Conservation (phyloP, 2,113 vertebrate species). For the Mixornis gularis region DNA sequence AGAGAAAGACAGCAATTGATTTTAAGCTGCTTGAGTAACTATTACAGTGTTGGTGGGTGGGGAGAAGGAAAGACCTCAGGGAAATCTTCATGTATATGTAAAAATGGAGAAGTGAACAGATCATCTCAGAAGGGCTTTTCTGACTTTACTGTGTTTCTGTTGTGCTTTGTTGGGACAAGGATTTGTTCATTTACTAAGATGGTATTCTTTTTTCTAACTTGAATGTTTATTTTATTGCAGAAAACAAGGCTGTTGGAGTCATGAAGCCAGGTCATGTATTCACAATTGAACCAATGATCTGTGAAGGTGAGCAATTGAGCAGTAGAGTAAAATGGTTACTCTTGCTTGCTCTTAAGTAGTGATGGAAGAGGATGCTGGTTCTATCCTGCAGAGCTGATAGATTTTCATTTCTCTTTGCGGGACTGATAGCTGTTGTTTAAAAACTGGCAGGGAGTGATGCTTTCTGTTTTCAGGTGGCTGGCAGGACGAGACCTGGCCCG, state of each 20-base stretch:
- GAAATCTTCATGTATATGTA: background rate
- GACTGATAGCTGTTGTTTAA: background rate
- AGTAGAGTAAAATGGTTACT: background rate
- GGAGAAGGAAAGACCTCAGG: background rate
- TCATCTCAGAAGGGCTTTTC: background rate
- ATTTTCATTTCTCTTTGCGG: background rate
- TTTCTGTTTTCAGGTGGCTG: slow-evolving; percentile 82
- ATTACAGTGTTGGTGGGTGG: background rate
- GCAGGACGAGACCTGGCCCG: slow-evolving; percentile 98
- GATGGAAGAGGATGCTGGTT: background rate
- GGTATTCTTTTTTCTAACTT: background rate
- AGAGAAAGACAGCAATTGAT: background rate
- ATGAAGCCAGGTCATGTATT: slow-evolving; percentile 98
- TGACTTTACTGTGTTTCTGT: background rate
- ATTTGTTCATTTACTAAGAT: background rate
- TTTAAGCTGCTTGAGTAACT: background rate
- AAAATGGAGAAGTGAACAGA: background rate
- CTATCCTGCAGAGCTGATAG: background rate
- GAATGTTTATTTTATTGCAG: slow-evolving; percentile 69
- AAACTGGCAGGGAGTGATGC: background rate
- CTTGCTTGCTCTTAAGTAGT: background rate
- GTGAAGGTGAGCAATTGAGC: slow-evolving; percentile 84
- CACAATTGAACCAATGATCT: slow-evolving; percentile 99
- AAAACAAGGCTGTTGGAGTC: slow-evolving; percentile 98
- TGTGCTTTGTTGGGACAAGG: background rate